Evolutionary conservation across 2,888 invertebrate genomes (phyloP).

Genomic region (Coelopa pilipes): DNA sequence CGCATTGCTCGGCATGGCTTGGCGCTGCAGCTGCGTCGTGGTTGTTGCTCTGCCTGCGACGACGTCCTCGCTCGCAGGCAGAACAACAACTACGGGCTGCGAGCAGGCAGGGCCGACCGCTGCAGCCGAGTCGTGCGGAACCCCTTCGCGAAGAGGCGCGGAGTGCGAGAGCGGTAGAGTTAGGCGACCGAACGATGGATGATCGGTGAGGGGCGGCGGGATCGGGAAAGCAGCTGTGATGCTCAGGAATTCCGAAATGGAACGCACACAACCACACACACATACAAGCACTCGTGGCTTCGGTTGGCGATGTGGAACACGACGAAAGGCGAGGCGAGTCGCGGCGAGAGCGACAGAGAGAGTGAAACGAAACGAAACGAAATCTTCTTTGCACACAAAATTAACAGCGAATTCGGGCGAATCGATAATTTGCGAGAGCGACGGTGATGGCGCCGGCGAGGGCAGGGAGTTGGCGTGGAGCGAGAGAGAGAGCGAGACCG

Average conservation of each 20-base stretch:
- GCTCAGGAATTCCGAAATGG: slow-evolving; percentile 25
- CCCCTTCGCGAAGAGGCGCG: no score
- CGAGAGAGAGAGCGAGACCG: neutral
- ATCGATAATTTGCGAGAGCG: slow-evolving; percentile 32
- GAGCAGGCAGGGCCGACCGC: no score
- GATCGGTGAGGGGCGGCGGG: neutral
- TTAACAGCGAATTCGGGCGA: slow-evolving; percentile 33
- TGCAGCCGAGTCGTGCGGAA: no score
- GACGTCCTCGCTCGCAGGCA: no score
- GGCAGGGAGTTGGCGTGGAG: neutral
- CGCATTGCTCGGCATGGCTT: no score
- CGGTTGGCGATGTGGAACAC: neutral
- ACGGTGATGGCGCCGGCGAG: neutral
- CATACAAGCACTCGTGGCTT: neutral
- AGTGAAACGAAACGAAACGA: slow-evolving; percentile 23
- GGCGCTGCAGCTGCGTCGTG: no score
- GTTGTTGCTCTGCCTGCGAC: no score
- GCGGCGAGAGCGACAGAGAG: neutral
- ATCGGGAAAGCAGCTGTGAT: slow-evolving; percentile 27
- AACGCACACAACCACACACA: slow-evolving; percentile 18
- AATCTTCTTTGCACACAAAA: slow-evolving; percentile 25
- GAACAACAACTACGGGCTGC: no score
- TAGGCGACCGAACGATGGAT: neutral
- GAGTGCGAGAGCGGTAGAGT: no score
- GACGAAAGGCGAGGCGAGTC: slow-evolving; percentile 15